These are phyloP conservation scores for Solea solea DNA, from an alignment of 2,113 vertebrate genomes.

Conservation along the genomic window DNA sequence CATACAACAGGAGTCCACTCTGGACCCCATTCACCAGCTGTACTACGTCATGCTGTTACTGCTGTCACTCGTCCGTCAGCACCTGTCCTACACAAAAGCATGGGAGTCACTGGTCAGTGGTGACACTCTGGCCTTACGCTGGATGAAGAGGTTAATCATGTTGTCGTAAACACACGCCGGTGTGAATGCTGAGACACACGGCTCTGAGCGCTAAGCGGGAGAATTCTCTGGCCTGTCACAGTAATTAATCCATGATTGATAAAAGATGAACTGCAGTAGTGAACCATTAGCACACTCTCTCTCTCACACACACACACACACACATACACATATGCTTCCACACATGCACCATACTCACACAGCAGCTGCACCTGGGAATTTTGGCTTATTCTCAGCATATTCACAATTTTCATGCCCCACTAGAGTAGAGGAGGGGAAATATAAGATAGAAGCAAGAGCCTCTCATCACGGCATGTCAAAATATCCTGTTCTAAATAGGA, in stretches of 20 bases:
- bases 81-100: constrained; percentile 16
- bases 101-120: constrained; percentile 10
- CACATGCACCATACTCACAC: constrained; percentile 47
- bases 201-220: constrained; percentile 38
- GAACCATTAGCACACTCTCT: constrained; percentile 1
- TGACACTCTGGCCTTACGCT: constrained; percentile 29
- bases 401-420: constrained; percentile 64
- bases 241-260: constrained; percentile 85
- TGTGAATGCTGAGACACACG: constrained; percentile 47
- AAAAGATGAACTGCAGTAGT: constrained; percentile 79
- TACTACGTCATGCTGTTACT: constrained; percentile 45
- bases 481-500: constrained; percentile 13
- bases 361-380: constrained; percentile 80
- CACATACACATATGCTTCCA: constrained; percentile 35
- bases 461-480: constrained; percentile 32
- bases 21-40: constrained; percentile 31
- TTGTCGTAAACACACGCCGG: constrained; percentile 65
- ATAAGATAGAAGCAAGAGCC: constrained; percentile 44
- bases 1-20: not conserved
- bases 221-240: constrained; percentile 78
- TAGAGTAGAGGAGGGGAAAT: constrained; percentile 42
- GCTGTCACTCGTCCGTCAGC: constrained; percentile 67
- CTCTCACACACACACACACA: constrained; percentile 28
- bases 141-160: constrained; percentile 62
- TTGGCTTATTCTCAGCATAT: constrained; percentile 71